These are phyloP conservation scores for Peromyscus maniculatus DNA, from an alignment of 2,113 vertebrate genomes.

Conservation along the genomic window DNA sequence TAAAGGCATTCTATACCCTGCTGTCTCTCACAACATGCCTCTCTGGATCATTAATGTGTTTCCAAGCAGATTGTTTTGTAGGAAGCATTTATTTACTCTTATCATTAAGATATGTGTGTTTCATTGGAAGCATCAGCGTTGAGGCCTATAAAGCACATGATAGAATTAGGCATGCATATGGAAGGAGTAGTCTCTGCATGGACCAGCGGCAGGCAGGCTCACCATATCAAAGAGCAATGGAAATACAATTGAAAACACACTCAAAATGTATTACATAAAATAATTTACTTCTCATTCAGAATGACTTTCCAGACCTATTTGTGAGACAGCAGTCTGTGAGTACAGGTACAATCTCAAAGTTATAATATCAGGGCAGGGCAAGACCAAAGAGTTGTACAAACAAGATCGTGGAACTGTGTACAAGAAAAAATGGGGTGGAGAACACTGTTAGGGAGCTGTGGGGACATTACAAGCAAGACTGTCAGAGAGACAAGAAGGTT, in stretches of 20 bases:
- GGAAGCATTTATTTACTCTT: conserved; percentile 78
- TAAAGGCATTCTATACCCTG: not conserved
- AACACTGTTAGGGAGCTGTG: not conserved
- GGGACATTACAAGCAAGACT: not conserved
- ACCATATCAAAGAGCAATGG: not conserved
- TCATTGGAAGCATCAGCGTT: conserved; percentile 68
- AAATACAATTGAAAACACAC: conserved; percentile 58
- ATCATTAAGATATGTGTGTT: conserved; percentile 71
- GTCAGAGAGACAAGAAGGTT: not conserved
- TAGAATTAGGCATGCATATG: conserved; percentile 28
- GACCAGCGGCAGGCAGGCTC: not conserved
- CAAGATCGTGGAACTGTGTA: not conserved
- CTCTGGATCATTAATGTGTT: conserved; percentile 53
- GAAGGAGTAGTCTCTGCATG: not conserved
- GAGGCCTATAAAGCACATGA: conserved; percentile 27
- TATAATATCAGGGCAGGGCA: not conserved
- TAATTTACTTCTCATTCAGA: conserved; percentile 77
- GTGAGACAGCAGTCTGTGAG: not conserved
- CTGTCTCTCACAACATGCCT: not conserved
- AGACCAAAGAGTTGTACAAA: conserved; percentile 10
- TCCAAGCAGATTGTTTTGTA: conserved; percentile 76
- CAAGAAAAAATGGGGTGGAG: not conserved
- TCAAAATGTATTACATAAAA: conserved; percentile 52
- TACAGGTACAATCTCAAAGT: conserved; percentile 34
- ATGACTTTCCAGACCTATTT: not conserved